Percentiles rank a stretch among this genome's conserved stretches.
phyloP scores from a whole-genome alignment of 1,140 invertebrate genomes.

The Chironomus striatipennis region DNA sequence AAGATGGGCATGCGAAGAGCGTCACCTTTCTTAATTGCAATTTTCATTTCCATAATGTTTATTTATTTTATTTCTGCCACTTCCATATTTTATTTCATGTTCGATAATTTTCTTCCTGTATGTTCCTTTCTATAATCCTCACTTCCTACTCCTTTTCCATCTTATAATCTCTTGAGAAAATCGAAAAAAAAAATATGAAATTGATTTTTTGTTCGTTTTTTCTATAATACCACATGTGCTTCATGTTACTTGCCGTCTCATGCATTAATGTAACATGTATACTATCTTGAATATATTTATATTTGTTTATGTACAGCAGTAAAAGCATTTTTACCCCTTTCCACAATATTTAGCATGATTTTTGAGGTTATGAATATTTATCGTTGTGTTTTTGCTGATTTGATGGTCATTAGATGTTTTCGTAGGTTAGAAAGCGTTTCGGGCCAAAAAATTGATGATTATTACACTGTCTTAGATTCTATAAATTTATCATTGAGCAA shows the following conservation, averaged over 20 bases:
- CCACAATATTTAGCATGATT: background rate
- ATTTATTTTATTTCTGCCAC: background rate
- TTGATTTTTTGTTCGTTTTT: constrained; percentile 20
- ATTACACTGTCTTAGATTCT: too few relatives aligned
- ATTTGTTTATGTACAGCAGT: background rate
- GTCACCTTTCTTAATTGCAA: constrained; percentile 5
- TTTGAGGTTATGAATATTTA: background rate
- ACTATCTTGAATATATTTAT: constrained; percentile 3
- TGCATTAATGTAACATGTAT: constrained; percentile 8
- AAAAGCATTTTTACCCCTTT: background rate
- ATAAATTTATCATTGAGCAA: too few relatives aligned
- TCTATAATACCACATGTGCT: constrained; percentile 6
- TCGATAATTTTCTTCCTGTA: background rate
- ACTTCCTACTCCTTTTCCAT: background rate
- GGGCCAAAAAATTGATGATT: too few relatives aligned
- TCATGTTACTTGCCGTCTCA: background rate
- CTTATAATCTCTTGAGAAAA: background rate
- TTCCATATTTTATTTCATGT: background rate
- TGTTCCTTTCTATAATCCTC: background rate
- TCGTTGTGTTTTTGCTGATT: too few relatives aligned
- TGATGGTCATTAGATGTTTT: too few relatives aligned
- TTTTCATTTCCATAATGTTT: constrained; percentile 3
- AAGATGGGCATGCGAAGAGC: background rate
- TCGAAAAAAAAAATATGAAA: constrained; percentile 17
- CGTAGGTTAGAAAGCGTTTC: too few relatives aligned